Evolutionary conservation across 2,888 invertebrate genomes (phyloP).

Genomic region (Lagria hirta): DNA sequence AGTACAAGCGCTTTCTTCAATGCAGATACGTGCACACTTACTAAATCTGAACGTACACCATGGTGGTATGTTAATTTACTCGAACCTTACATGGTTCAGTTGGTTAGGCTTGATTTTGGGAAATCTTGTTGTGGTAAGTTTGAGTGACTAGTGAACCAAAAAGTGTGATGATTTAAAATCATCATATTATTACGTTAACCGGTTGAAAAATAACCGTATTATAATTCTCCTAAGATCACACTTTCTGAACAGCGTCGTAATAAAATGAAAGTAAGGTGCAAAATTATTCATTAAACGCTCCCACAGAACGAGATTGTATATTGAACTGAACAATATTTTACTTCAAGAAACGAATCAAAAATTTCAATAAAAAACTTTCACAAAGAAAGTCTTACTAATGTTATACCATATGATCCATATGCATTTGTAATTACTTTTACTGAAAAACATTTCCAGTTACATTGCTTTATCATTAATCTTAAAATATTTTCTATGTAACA

Average conservation of each 20-base stretch:
- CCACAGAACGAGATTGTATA: too few relatives aligned
- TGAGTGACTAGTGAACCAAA: slow-evolving; percentile 14
- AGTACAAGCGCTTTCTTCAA: slow-evolving; percentile 82
- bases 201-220: slow-evolving; percentile 14
- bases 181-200: slow-evolving; percentile 19
- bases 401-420: too few relatives aligned
- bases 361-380: too few relatives aligned
- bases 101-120: slow-evolving; percentile 88
- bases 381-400: too few relatives aligned
- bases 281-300: too few relatives aligned
- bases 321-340: too few relatives aligned
- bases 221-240: slow-evolving; percentile 16
- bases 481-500: too few relatives aligned
- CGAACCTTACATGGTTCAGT: slow-evolving; percentile 93
- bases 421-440: too few relatives aligned
- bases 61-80: slow-evolving; percentile 96
- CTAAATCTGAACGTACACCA: slow-evolving; percentile 78
- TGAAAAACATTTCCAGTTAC: too few relatives aligned
- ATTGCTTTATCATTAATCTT: too few relatives aligned
- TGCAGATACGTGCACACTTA: slow-evolving; percentile 83
- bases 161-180: slow-evolving; percentile 11
- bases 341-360: too few relatives aligned
- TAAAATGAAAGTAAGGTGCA: slow-evolving; percentile 15
- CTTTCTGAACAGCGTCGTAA: slow-evolving; percentile 20
- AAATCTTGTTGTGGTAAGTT: slow-evolving; percentile 87